Evolutionary conservation across 2,888 invertebrate species (phyloP).

Genomic region (Eupithecia dodoneata): DNA sequence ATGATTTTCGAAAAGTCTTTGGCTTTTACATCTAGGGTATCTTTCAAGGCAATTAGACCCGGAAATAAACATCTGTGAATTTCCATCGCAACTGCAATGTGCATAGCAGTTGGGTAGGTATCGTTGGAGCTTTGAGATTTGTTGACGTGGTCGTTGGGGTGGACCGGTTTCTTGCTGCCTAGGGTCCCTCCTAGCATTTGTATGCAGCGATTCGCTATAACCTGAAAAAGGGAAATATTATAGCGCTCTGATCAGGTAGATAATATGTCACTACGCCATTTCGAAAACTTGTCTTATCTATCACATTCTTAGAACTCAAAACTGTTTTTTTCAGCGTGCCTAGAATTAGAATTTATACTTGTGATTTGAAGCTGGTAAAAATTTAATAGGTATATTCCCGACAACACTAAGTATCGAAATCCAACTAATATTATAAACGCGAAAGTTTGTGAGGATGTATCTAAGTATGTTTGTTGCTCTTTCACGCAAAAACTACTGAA

Average conservation of each 20-base stretch:
- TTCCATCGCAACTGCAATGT: conserved; percentile 97
- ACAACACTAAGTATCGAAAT: too few species aligned
- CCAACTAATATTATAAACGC: too few species aligned
- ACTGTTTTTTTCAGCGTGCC: background rate
- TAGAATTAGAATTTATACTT: too few species aligned
- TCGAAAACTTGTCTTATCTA: too few species aligned
- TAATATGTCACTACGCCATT: too few species aligned
- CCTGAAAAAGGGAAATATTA: conserved; percentile 66
- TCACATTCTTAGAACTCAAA: background rate
- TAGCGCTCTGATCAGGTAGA: background rate
- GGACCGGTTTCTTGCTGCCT: conserved; percentile 97
- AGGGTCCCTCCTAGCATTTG: conserved; percentile 94
- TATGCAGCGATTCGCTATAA: conserved; percentile 95
- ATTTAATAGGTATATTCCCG: too few species aligned
- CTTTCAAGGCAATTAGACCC: conserved; percentile 88
- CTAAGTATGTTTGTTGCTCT: too few species aligned
- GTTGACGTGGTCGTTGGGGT: conserved; percentile 99
- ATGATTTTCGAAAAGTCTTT: conserved; percentile 95
- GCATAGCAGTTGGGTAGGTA: conserved; percentile 99
- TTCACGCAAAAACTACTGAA: too few species aligned
- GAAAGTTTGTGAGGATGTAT: too few species aligned
- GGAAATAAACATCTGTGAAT: conserved; percentile 92
- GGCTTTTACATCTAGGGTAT: conserved; percentile 89
- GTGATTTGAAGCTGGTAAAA: too few species aligned
- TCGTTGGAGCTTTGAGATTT: conserved; percentile 99